Conservation (phyloP, 1,140 invertebrate genomes). For the Sogatella furcifera region DNA sequence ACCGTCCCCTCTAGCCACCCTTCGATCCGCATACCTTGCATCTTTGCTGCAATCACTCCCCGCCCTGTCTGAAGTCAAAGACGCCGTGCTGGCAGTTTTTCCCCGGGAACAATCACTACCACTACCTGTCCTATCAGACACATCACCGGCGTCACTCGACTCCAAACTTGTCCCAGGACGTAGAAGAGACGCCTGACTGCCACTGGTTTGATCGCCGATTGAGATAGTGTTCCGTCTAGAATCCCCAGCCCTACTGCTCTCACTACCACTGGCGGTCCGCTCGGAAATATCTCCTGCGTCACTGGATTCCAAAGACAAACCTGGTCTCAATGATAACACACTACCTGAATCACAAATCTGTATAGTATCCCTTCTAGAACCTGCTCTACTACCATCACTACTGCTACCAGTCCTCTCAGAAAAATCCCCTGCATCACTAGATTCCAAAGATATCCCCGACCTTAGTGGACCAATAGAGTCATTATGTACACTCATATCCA, state of each 20-base stretch:
- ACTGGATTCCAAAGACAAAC: conserved; percentile 49
- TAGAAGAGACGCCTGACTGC: conserved; percentile 22
- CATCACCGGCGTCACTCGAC: conserved; percentile 44
- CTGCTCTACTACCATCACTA: conserved; percentile 22
- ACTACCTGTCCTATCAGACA: conserved; percentile 44
- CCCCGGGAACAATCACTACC: conserved; percentile 39
- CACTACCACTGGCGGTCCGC: conserved; percentile 32
- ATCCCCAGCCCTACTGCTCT: conserved; percentile 20
- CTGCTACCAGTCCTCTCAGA: conserved; percentile 39
- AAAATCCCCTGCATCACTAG: conserved; percentile 43
- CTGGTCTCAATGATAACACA: conserved; percentile 26
- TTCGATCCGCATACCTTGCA: conserved; percentile 27
- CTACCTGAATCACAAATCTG: conserved; percentile 23
- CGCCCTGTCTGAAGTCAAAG: conserved; percentile 46
- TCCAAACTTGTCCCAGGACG: conserved; percentile 43
- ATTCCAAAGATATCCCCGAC: conserved; percentile 46
- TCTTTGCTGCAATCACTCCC: conserved; percentile 36
- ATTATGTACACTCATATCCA: not conserved
- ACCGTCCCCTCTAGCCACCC: conserved; percentile 27
- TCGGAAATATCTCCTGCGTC: conserved; percentile 44
- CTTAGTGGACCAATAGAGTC: conserved; percentile 3
- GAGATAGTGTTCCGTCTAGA: conserved; percentile 25
- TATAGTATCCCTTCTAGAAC: conserved; percentile 22
- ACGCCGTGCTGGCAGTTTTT: conserved; percentile 42
- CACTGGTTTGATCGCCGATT: conserved; percentile 21